These are phyloP conservation scores for Hybognathus amarus DNA, from an alignment of 2,797 vertebrate genomes.

Conservation along the genomic window DNA sequence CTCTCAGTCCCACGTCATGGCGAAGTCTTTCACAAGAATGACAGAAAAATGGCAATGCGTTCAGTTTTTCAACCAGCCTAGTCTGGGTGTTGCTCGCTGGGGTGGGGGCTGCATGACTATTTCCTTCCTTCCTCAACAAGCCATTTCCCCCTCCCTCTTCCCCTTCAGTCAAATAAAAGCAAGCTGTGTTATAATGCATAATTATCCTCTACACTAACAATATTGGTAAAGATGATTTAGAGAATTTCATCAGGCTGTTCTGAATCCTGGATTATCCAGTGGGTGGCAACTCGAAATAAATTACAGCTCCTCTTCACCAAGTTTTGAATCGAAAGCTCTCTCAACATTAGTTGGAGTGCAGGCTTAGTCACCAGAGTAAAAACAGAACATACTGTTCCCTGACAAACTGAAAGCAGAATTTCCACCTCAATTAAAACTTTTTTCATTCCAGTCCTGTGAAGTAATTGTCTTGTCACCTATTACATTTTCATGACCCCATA, in stretches of 20 bases:
- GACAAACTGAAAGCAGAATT: constrained; percentile 4
- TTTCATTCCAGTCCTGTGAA: neutral
- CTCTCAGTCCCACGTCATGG: constrained; percentile 29
- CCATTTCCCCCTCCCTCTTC: neutral
- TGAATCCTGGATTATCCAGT: neutral
- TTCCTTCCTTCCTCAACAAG: constrained; percentile 56
- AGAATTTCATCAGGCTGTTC: neutral
- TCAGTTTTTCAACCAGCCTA: constrained; percentile 55
- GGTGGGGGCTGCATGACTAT: constrained; percentile 62
- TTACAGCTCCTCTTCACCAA: constrained; percentile 15
- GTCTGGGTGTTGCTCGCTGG: constrained; percentile 66
- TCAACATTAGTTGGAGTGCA: neutral
- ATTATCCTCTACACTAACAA: constrained; percentile 4
- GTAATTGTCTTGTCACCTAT: neutral
- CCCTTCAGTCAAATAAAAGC: constrained; percentile 8
- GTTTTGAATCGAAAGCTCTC: constrained; percentile 15
- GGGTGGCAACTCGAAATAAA: constrained; percentile 22
- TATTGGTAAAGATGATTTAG: neutral
- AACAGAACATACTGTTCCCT: constrained; percentile 36
- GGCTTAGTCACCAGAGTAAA: constrained; percentile 26
- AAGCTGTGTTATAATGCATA: constrained; percentile 25
- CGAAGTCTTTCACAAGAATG: constrained; percentile 62
- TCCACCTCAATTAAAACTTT: neutral
- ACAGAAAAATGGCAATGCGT: constrained; percentile 38
- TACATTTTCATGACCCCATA: neutral